Evolutionary conservation across 2,797 vertebrate genomes (phyloP).

Genomic region (Megaceryle alcyon): DNA sequence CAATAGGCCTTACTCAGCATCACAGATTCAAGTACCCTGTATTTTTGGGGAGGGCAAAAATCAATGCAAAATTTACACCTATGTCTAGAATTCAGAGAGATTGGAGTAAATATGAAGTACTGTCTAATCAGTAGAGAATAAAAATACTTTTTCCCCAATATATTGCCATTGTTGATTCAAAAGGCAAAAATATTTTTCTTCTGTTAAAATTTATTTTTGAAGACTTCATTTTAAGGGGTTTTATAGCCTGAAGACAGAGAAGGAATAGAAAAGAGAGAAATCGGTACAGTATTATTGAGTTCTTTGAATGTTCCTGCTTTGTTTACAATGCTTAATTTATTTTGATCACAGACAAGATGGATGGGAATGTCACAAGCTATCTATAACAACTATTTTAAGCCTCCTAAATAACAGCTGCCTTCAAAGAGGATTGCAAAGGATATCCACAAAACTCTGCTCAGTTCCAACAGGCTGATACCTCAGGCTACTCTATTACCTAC

Average conservation of each 20-base stretch:
- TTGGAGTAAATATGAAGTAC: background rate
- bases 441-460: background rate
- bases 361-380: conserved; percentile 17
- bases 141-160: background rate
- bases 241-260: background rate
- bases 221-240: background rate
- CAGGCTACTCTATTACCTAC: background rate
- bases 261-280: background rate
- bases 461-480: background rate
- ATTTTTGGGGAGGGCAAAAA: background rate
- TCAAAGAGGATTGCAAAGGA: conserved; percentile 6
- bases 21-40: background rate
- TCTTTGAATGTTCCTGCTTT: background rate
- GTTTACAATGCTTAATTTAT: conserved; percentile 45
- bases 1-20: background rate
- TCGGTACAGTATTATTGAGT: background rate
- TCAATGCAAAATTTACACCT: background rate
- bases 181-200: background rate
- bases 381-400: conserved; percentile 27
- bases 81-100: background rate
- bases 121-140: background rate
- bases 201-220: background rate
- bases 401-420: conserved; percentile 8
- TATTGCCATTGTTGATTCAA: background rate
- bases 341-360: background rate